A percentile compares a stretch with the other conserved stretches of the same genome.
phyloP scores from a whole-genome alignment of 2,888 invertebrate species.

The Caenorhabditis sp. region DNA sequence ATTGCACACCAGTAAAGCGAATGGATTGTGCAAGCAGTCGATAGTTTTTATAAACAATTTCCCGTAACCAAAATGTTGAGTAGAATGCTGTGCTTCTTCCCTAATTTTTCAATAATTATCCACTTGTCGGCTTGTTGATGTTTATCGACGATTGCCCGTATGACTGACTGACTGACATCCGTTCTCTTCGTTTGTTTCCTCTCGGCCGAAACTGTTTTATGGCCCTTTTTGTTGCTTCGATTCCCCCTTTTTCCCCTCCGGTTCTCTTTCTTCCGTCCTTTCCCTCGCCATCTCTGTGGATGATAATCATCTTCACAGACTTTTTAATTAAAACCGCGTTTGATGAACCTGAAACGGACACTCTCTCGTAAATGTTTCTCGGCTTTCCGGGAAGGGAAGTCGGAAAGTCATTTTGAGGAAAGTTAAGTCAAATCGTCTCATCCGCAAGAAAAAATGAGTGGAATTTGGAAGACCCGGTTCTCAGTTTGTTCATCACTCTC shows the following conservation, averaged over 20 bases:
- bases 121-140: slow-evolving; percentile 39
- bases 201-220: slow-evolving; percentile 49
- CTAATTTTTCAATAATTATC: neutral
- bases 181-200: slow-evolving; percentile 30
- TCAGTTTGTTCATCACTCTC: slow-evolving; percentile 8
- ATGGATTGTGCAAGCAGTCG: slow-evolving; percentile 4
- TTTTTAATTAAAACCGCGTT: slow-evolving; percentile 31
- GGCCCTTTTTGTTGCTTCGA: slow-evolving; percentile 21
- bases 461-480: slow-evolving; percentile 52
- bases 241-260: slow-evolving; percentile 9
- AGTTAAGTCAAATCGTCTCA: slow-evolving; percentile 2
- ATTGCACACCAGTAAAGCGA: slow-evolving; percentile 12
- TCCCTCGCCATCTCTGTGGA: slow-evolving; percentile 26
- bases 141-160: slow-evolving; percentile 21
- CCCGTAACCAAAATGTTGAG: neutral
- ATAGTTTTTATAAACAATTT: neutral
- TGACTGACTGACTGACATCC: slow-evolving; percentile 43
- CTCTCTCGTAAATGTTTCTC: neutral
- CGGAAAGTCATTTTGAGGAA: neutral
- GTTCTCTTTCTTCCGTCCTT: slow-evolving; percentile 7
- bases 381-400: too few relatives aligned
- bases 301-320: slow-evolving; percentile 45
- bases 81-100: neutral
- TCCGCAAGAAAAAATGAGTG: slow-evolving; percentile 26
- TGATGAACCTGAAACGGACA: slow-evolving; percentile 1